Evolutionary conservation across 2,113 vertebrate species (phyloP).

Genomic region (Cynocephalus volans): DNA sequence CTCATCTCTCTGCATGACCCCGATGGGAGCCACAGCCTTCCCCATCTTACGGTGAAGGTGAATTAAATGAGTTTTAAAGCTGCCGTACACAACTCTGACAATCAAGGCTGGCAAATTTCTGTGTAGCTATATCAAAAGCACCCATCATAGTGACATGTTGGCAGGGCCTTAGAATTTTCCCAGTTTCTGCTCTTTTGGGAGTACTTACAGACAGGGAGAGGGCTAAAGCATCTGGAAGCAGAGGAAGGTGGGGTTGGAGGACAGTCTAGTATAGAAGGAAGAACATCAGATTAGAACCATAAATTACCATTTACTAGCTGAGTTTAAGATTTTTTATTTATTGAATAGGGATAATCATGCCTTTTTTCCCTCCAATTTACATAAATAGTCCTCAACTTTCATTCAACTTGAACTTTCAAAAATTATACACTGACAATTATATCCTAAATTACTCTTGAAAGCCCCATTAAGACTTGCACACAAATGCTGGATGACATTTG

Average conservation of each 20-base stretch:
- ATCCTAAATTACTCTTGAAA: not conserved
- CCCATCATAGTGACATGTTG: not conserved
- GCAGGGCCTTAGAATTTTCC: not conserved
- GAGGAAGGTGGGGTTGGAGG: not conserved
- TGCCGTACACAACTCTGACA: not conserved
- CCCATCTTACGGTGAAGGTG: not conserved
- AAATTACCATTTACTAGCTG: not conserved
- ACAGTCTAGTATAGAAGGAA: not conserved
- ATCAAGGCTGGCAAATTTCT: not conserved
- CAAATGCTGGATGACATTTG: not conserved
- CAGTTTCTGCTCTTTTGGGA: not conserved
- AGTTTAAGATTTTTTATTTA: not conserved
- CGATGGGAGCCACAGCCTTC: not conserved
- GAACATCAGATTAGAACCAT: not conserved
- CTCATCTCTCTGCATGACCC: not conserved
- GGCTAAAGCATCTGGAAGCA: not conserved
- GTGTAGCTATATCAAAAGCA: not conserved
- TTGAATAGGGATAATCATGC: constrained; percentile 9
- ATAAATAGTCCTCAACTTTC: constrained; percentile 40
- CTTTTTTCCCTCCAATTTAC: not conserved
- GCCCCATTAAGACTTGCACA: not conserved
- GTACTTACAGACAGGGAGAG: not conserved
- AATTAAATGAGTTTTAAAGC: not conserved
- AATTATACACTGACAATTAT: not conserved
- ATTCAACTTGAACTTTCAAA: constrained; percentile 50